phyloP scores from a whole-genome alignment of 2,113 vertebrate species.

The Spea bombifrons region DNA sequence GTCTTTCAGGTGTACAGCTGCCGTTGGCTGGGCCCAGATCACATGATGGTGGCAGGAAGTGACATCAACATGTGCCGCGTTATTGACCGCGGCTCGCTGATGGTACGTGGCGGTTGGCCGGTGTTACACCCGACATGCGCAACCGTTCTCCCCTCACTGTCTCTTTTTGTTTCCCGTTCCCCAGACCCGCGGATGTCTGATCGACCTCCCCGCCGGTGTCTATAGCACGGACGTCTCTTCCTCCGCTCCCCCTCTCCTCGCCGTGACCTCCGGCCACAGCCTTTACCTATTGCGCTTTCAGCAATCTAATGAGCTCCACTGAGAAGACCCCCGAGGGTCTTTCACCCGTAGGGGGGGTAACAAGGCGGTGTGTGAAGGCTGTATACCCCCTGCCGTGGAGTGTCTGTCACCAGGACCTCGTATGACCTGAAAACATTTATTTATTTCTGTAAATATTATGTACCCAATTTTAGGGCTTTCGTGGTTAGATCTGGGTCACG shows the following conservation, averaged over 20 bases:
- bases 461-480: too few species aligned
- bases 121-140: neutral
- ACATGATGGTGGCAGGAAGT: slow-evolving; percentile 57
- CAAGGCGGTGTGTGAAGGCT: too few species aligned
- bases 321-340: too few species aligned
- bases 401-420: too few species aligned
- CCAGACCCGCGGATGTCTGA: slow-evolving; percentile 47
- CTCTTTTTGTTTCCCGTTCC: neutral
- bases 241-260: slow-evolving; percentile 46
- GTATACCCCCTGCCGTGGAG: too few species aligned
- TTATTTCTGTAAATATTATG: too few species aligned
- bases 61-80: slow-evolving; percentile 55
- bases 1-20: slow-evolving; percentile 57
- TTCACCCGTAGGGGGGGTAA: too few species aligned
- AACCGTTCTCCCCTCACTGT: neutral
- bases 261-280: slow-evolving; percentile 47
- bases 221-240: slow-evolving; percentile 49
- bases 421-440: too few species aligned
- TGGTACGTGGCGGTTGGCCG: slow-evolving; percentile 46
- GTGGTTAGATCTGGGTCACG: too few species aligned
- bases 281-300: slow-evolving; percentile 51
- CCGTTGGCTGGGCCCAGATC: slow-evolving; percentile 54
- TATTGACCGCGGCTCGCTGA: slow-evolving; percentile 51
- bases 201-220: slow-evolving; percentile 46
- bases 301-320: too few species aligned